A percentile compares a stretch with the other conserved stretches of the same genome.
Evolutionary conservation across 2,113 vertebrate genomes (phyloP).

Genomic region (Aegotheles bennettii): DNA sequence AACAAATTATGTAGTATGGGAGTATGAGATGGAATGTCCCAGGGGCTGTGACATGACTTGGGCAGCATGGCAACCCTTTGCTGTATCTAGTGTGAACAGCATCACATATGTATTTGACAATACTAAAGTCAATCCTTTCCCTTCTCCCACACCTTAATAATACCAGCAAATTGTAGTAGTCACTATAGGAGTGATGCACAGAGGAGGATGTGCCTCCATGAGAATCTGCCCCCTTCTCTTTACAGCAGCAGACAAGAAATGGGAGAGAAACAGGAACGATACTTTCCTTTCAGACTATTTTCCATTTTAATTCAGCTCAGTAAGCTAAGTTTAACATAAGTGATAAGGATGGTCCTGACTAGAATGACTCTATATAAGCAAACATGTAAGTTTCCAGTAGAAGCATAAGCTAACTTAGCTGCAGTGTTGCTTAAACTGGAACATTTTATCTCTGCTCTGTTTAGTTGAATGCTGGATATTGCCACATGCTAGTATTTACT

Average conservation of each 20-base stretch:
- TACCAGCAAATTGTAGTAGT: not conserved
- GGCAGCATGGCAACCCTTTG: not conserved
- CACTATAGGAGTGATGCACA: not conserved
- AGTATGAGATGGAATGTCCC: not conserved
- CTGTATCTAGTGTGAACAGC: not conserved
- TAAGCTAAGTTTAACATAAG: not conserved
- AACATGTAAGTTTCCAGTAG: not conserved
- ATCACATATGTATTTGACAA: not conserved
- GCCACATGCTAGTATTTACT: not conserved
- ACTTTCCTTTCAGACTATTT: not conserved
- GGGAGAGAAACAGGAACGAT: not conserved
- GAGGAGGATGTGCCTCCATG: not conserved
- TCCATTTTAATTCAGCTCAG: not conserved
- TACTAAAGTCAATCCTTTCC: not conserved
- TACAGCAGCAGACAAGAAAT: not conserved
- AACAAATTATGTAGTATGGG: not conserved
- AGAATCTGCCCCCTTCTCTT: not conserved
- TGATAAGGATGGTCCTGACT: not conserved
- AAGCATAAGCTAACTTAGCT: not conserved
- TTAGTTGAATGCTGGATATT: not conserved
- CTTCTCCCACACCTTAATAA: not conserved
- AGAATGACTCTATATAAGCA: not conserved
- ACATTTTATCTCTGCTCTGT: not conserved
- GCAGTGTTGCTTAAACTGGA: not conserved
- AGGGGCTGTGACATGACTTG: not conserved